Evolutionary conservation across 2,888 invertebrate species (phyloP).

Genomic region (Pherbina coryleti): DNA sequence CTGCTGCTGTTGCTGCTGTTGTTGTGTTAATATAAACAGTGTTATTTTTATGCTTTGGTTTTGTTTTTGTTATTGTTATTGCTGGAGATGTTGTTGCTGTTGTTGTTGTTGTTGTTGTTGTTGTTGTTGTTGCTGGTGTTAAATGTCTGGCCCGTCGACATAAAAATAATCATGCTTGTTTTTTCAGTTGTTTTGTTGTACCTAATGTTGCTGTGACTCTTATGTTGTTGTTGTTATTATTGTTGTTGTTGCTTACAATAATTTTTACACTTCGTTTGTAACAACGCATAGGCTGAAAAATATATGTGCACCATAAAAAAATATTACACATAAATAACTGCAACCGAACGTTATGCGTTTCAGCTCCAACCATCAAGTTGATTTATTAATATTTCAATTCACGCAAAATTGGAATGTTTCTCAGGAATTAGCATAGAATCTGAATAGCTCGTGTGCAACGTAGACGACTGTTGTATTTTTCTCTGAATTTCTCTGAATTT

Average conservation of each 20-base stretch:
- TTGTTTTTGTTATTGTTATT: not conserved
- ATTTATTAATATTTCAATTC: too few species aligned
- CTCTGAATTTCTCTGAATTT: too few species aligned
- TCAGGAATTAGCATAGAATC: too few species aligned
- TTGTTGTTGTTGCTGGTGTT: constrained; percentile 28
- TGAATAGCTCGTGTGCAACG: too few species aligned
- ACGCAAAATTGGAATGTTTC: too few species aligned
- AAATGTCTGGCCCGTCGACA: constrained; percentile 26
- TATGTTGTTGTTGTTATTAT: not conserved
- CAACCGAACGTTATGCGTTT: too few species aligned
- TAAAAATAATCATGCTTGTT: constrained; percentile 24
- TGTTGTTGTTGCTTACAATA: not conserved
- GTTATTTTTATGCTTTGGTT: not conserved
- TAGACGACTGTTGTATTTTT: too few species aligned
- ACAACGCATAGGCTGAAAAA: not conserved
- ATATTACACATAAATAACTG: too few species aligned
- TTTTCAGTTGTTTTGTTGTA: constrained; percentile 25
- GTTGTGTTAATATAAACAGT: too few species aligned
- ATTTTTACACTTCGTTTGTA: not conserved
- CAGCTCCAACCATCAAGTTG: too few species aligned
- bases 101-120: constrained; percentile 15
- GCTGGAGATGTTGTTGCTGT: constrained; percentile 7
- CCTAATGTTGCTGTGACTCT: not conserved
- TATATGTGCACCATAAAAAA: too few species aligned
- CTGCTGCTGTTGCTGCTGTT: not conserved